Conservation (phyloP, 2,113 vertebrate genomes). For the Pseudopipra pipra region DNA sequence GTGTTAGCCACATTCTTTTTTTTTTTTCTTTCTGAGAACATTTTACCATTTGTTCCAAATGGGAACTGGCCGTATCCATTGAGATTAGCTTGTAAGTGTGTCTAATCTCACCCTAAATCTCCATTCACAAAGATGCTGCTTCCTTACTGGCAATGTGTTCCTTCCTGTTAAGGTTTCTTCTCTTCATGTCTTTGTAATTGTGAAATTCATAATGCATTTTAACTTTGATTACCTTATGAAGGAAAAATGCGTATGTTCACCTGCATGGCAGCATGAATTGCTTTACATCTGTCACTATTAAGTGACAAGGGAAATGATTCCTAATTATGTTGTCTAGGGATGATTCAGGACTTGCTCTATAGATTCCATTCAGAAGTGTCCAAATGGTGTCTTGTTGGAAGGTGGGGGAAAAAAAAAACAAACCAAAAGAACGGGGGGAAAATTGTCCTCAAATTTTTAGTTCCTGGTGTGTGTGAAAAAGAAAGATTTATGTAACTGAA, state of each 20-base stretch:
- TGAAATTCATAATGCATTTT: not conserved
- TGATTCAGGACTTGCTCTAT: not conserved
- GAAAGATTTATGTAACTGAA: not conserved
- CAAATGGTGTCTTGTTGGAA: not conserved
- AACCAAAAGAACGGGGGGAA: not conserved
- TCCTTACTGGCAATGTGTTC: not conserved
- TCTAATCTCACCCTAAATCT: not conserved
- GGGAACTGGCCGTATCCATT: not conserved
- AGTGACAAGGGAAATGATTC: not conserved
- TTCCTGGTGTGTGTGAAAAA: not conserved
- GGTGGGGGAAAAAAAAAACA: not conserved
- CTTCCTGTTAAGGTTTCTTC: not conserved
- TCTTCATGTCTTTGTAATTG: not conserved
- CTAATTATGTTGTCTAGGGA: not conserved
- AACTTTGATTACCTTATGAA: not conserved
- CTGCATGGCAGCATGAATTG: not conserved
- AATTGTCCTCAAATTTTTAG: not conserved
- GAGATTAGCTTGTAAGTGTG: not conserved
- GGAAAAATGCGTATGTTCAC: fast-evolving
- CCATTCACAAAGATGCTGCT: not conserved
- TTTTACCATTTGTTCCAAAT: not conserved
- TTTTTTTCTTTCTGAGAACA: not conserved
- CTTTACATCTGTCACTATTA: not conserved
- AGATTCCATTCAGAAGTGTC: not conserved
- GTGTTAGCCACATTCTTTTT: not conserved